Conservation (phyloP, 2,113 vertebrate species). For the Blennius ocellaris region DNA sequence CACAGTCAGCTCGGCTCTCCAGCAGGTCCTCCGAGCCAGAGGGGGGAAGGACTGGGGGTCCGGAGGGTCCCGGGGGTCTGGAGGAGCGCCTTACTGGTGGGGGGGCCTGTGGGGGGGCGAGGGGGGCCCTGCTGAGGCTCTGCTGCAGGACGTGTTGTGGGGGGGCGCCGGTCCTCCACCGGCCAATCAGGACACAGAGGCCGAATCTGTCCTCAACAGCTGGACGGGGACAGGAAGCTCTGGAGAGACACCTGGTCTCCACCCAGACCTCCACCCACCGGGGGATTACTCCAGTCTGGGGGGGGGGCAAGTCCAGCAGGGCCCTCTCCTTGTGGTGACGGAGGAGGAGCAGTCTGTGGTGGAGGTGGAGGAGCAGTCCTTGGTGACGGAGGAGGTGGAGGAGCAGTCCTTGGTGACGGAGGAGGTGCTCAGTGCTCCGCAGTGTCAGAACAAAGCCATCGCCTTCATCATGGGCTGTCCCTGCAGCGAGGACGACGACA, state of each 20-base stretch:
- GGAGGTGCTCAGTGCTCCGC: slow-evolving; percentile 48
- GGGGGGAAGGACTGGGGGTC: slow-evolving; percentile 12
- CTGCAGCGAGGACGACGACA: slow-evolving; percentile 80
- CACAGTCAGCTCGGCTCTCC: slow-evolving; percentile 49
- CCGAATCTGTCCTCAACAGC: slow-evolving; percentile 45
- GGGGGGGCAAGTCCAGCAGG: slow-evolving; percentile 82
- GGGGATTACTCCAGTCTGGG: slow-evolving; percentile 92
- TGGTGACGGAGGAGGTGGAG: background rate
- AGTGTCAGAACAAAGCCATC: slow-evolving; percentile 90
- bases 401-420: accelerated
- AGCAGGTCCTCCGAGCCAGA: slow-evolving; percentile 4
- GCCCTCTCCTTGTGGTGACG: background rate
- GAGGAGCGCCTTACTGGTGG: slow-evolving; percentile 50
- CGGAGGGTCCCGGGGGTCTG: too few relatives aligned
- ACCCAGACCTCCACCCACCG: too few relatives aligned
- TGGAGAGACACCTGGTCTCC: too few relatives aligned
- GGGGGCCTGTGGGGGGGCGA: slow-evolving; percentile 57
- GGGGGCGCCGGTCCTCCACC: background rate
- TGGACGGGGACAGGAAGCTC: slow-evolving; percentile 66
- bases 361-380: background rate
- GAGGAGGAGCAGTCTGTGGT: background rate
- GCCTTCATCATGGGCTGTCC: slow-evolving; percentile 92
- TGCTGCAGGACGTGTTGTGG: slow-evolving; percentile 32
- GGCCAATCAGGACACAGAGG: too few relatives aligned
- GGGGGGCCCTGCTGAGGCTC: slow-evolving; percentile 15